Base-by-base conservation (phyloP, 2,888 invertebrate genomes). In the Tiphia femorata region DNA sequence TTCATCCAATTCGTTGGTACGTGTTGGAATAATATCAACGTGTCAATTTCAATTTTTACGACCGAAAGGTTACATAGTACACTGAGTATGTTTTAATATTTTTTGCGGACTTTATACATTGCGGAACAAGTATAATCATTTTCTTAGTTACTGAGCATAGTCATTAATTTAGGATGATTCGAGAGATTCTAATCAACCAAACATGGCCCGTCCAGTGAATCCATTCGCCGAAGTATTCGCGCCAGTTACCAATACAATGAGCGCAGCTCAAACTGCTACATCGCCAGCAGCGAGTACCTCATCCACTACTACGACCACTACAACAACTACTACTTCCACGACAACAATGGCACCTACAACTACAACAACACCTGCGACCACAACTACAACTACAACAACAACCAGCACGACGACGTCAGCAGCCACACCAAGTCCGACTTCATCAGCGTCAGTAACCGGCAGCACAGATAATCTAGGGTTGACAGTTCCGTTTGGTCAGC, bases 1-100 rank as follows among this genome's bases (percentile, higher is more conserved):
- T 10, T 73, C 79, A 47, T 77, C 82, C 2, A 83, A 83, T 51
- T 71, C 69, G 52, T 51, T 81, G 61, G 83, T 83, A 53, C 21
- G 74, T 70, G 40, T n/a, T n/a, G n/a, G n/a, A n/a, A n/a, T n/a
- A n/a, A n/a, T n/a, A n/a, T n/a, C n/a, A 44, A 23, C 12, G 14
- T 12, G 14, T 21, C 21, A 10, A 21, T 25, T 20, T 27, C 3
- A 33, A 19, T 35, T 12, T 12, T 25, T 16, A 7, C 12, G 17
- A 7, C 3, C 10, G 20, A 17, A 27, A 12, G 23, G 23, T 29
- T 20, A 29, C 27, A 46, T 33, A 6, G 1, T 16, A 21, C 2
- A 20, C 27, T 20, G 29, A n/a, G 5, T 30, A 3, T 17, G 27
- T 30, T 30, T 4, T 30, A n/a, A n/a, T n/a, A n/a, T n/a, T n/a